Evolutionary conservation across 2,113 vertebrate species (phyloP).

Genomic region (Spermophilus dauricus): DNA sequence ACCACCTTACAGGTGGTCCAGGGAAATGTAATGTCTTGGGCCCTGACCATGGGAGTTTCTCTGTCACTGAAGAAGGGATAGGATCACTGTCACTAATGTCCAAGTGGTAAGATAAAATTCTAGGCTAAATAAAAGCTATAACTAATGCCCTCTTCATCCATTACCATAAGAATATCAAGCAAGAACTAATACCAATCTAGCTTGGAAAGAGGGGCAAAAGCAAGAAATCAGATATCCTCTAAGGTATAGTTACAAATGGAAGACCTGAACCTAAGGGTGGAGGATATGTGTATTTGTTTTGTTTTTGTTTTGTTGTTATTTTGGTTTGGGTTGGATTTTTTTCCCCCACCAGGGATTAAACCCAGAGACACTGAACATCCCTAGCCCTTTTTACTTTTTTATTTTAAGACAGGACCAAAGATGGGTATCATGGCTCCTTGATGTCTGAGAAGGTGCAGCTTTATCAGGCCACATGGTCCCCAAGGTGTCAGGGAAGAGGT

Average conservation of each 20-base stretch:
- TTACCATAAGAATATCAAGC: background rate
- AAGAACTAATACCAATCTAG: background rate
- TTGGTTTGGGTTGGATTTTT: no score
- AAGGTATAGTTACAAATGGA: background rate
- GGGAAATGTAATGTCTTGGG: background rate
- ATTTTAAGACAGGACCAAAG: background rate
- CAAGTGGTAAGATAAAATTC: no score
- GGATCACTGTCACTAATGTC: background rate
- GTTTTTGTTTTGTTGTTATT: no score
- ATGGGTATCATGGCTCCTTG: background rate
- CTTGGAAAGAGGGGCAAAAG: background rate
- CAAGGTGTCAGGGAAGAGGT: background rate
- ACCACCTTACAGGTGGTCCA: background rate
- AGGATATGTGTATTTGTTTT: no score
- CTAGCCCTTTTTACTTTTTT: no score
- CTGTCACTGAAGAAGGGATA: background rate
- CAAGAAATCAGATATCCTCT: background rate
- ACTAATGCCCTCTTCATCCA: background rate
- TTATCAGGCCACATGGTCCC: background rate
- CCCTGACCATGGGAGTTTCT: background rate
- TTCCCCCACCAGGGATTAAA: no score
- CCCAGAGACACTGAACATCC: no score
- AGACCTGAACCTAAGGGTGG: background rate
- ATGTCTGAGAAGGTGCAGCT: background rate
- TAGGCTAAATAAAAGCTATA: background rate